phyloP scores from a whole-genome alignment of 2,888 invertebrate genomes.

The Amblyteles armatorius region DNA sequence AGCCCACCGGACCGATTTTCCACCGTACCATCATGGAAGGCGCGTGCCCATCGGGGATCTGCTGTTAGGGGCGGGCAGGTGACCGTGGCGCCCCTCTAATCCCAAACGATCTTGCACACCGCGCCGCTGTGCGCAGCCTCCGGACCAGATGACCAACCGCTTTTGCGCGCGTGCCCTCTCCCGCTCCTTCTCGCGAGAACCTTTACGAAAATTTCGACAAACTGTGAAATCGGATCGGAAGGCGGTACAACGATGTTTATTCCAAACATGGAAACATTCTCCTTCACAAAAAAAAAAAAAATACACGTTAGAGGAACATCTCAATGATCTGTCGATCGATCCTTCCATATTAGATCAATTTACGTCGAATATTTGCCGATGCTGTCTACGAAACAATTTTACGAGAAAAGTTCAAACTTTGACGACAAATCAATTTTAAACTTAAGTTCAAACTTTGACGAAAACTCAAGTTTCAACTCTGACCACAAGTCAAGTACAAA shows the following conservation, averaged over 20 bases:
- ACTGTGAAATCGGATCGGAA: constrained; percentile 54
- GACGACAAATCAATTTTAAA: no score
- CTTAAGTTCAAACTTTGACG: no score
- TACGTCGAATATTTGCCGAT: neutral
- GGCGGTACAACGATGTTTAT: constrained; percentile 20
- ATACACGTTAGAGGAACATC: neutral
- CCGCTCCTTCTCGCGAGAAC: constrained; percentile 22
- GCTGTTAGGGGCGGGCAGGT: constrained; percentile 77
- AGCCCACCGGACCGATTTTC: constrained; percentile 55
- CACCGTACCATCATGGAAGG: constrained; percentile 42
- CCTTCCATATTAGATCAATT: neutral
- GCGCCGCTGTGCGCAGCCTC: constrained; percentile 6
- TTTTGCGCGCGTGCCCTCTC: constrained; percentile 69
- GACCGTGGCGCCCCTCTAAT: constrained; percentile 65
- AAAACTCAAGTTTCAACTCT: no score
- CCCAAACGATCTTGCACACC: constrained; percentile 31
- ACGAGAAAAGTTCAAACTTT: no score
- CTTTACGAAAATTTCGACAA: constrained; percentile 36
- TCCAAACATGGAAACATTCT: neutral
- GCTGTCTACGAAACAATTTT: no score
- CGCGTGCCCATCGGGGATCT: constrained; percentile 80
- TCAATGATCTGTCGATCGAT: neutral
- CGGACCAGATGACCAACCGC: constrained; percentile 76
- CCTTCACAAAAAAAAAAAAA: neutral
- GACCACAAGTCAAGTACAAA: no score